phyloP scores from a whole-genome alignment of 1,140 invertebrate species.

The Lepidostoma basale region DNA sequence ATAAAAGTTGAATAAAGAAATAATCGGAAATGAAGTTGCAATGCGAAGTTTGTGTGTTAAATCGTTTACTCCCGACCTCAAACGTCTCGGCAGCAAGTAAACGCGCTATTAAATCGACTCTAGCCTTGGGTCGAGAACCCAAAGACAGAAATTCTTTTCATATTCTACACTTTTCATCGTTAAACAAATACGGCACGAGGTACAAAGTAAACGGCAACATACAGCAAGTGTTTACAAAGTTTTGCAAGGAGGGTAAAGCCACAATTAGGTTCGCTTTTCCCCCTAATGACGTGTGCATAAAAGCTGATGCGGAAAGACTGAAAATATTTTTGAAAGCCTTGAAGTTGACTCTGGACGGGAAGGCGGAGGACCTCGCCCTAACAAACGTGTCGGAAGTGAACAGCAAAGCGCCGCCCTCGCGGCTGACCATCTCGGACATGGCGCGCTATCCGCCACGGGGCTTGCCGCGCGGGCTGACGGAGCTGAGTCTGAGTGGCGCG shows the following conservation, averaged over 20 bases:
- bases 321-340: constrained; percentile 72
- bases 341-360: constrained; percentile 66
- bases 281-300: constrained; percentile 71
- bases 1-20: no score
- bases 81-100: constrained; percentile 55
- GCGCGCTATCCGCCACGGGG: constrained; percentile 73
- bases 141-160: constrained; percentile 63
- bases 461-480: constrained; percentile 68
- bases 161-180: constrained; percentile 68
- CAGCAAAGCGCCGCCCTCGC: constrained; percentile 61
- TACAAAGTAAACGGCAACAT: constrained; percentile 72
- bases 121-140: constrained; percentile 69
- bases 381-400: constrained; percentile 62
- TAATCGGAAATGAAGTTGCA: constrained; percentile 75
- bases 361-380: constrained; percentile 55
- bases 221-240: constrained; percentile 70
- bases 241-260: constrained; percentile 73
- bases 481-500: constrained; percentile 64
- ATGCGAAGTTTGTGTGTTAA: constrained; percentile 68
- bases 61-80: constrained; percentile 60
- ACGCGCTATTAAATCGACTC: constrained; percentile 64
- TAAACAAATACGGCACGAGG: constrained; percentile 69
- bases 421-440: constrained; percentile 65
- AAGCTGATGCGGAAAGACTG: constrained; percentile 68
- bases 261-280: constrained; percentile 75